Evolutionary conservation across 2,113 vertebrate species (phyloP).

Genomic region (Pluvialis apricaria): DNA sequence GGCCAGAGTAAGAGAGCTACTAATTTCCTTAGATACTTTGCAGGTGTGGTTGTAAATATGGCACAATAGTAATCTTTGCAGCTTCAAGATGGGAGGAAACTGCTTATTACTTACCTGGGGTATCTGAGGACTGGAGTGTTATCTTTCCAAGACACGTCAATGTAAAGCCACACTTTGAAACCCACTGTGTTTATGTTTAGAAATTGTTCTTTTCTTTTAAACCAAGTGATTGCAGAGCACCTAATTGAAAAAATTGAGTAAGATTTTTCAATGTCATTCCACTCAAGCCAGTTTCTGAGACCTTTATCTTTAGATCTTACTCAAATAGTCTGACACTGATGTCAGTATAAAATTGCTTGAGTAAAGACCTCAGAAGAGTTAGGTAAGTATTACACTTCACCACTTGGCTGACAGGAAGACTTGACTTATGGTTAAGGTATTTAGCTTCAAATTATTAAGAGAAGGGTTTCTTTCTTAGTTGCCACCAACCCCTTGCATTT

Average conservation of each 20-base stretch:
- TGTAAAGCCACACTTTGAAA: constrained; percentile 6
- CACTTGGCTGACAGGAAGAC: constrained; percentile 14
- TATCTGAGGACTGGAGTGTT: constrained; percentile 12
- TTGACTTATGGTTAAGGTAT: constrained; percentile 38
- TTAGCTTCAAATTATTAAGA: constrained; percentile 6
- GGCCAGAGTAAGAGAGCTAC: neutral
- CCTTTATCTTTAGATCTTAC: constrained; percentile 51
- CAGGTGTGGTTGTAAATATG: neutral
- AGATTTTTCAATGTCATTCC: neutral
- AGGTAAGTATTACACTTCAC: constrained; percentile 29
- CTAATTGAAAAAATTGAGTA: constrained; percentile 31
- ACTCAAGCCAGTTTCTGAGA: constrained; percentile 41
- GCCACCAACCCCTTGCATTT: neutral
- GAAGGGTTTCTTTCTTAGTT: neutral
- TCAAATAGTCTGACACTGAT: constrained; percentile 38
- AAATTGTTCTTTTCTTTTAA: constrained; percentile 43
- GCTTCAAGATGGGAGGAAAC: constrained; percentile 13
- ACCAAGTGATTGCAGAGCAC: neutral
- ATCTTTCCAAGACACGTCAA: constrained; percentile 46
- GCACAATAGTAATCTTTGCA: constrained; percentile 28
- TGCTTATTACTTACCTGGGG: constrained; percentile 28
- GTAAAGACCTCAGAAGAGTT: constrained; percentile 40
- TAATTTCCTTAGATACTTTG: constrained; percentile 16
- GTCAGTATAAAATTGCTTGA: constrained; percentile 46
- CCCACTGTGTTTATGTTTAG: neutral